Conservation (phyloP, 2,113 vertebrate species). For the Lampris incognitus region DNA sequence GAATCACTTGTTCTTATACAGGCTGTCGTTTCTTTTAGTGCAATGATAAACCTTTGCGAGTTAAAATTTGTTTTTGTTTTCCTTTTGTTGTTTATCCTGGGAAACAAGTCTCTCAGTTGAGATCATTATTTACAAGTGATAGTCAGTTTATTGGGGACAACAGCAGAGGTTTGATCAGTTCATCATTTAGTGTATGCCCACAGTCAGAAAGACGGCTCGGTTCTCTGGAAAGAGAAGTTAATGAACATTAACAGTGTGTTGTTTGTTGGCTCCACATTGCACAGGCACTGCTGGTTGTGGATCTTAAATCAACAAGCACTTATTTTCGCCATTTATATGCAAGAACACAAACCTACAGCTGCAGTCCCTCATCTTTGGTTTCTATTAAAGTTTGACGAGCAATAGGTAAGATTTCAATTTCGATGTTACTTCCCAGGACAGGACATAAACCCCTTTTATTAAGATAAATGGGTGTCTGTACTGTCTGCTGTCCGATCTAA, state of each 20-base stretch:
- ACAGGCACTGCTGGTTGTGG: not conserved
- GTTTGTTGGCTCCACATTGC: not conserved
- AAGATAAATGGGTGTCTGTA: too few species aligned
- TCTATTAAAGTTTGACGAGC: not conserved
- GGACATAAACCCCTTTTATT: conserved; percentile 21
- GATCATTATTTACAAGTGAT: not conserved
- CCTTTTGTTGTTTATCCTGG: too few species aligned
- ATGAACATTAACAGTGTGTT: conserved; percentile 19
- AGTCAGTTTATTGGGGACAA: not conserved
- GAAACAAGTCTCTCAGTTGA: not conserved
- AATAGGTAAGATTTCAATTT: conserved; percentile 27
- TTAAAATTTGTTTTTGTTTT: too few species aligned
- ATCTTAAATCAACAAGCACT: not conserved
- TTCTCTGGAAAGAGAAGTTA: conserved; percentile 21
- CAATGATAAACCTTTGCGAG: too few species aligned
- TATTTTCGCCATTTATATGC: not conserved
- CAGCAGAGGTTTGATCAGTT: conserved; percentile 21
- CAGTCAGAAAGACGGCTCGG: conserved; percentile 11
- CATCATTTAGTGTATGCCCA: conserved; percentile 7
- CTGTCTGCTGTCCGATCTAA: too few species aligned
- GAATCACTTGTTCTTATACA: too few species aligned
- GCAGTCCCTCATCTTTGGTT: too few species aligned
- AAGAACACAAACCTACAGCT: too few species aligned
- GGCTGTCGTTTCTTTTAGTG: too few species aligned
- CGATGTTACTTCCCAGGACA: conserved; percentile 6